Conservation (phyloP, 2,888 invertebrate genomes). For the Trissoscelio sp. region DNA sequence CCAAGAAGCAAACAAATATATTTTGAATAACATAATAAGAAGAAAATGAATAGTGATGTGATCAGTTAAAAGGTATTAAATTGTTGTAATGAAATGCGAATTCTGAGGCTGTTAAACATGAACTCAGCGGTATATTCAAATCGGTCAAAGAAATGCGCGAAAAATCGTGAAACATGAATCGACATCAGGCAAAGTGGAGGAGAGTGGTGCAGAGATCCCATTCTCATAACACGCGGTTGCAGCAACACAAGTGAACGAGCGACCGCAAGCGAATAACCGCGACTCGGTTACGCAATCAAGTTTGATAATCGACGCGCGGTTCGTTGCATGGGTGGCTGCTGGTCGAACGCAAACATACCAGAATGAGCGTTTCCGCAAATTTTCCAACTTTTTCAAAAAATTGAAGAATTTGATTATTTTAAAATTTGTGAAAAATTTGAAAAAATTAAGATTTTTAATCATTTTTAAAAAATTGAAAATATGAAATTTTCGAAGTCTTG, state of each 20-base stretch:
- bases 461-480: too few relatives aligned
- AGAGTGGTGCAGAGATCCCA: conserved; percentile 67
- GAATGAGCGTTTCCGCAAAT: not conserved
- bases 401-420: too few relatives aligned
- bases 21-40: too few relatives aligned
- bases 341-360: not conserved
- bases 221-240: conserved; percentile 69
- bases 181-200: conserved; percentile 35
- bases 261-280: conserved; percentile 73
- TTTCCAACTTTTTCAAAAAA: too few relatives aligned
- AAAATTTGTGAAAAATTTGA: too few relatives aligned
- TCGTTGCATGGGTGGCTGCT: conserved; percentile 53
- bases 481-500: too few relatives aligned
- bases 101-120: too few relatives aligned
- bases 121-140: conserved; percentile 32
- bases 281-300: conserved; percentile 73
- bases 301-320: conserved; percentile 74
- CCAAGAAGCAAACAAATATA: too few relatives aligned
- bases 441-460: too few relatives aligned
- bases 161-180: conserved; percentile 64
- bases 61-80: too few relatives aligned
- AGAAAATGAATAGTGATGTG: too few relatives aligned
- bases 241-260: conserved; percentile 66
- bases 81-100: too few relatives aligned
- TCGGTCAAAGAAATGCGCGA: conserved; percentile 57